These are phyloP conservation scores for Sternotherus odoratus DNA, from an alignment of 2,797 vertebrate species.

Conservation along the genomic window DNA sequence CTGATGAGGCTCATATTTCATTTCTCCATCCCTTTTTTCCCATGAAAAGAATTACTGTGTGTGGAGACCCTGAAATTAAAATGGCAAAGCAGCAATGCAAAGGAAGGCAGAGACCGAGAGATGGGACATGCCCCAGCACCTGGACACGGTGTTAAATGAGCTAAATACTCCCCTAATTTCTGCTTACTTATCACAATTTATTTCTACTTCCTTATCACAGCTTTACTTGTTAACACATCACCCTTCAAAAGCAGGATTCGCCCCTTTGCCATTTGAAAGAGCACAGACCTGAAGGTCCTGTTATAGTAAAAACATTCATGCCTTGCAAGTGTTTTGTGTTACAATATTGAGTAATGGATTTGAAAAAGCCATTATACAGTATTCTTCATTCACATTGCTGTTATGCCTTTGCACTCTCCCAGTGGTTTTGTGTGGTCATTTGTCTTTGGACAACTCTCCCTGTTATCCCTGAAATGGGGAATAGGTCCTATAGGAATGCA, in stretches of 20 bases:
- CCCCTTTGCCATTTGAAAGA: background rate
- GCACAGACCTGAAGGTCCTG: background rate
- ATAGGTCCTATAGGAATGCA: background rate
- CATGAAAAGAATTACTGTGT: background rate
- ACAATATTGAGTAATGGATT: background rate
- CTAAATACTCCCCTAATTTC: background rate
- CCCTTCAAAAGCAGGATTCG: background rate
- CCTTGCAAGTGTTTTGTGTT: background rate
- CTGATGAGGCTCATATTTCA: background rate
- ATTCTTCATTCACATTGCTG: background rate
- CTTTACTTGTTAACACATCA: background rate
- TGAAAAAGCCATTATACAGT: background rate
- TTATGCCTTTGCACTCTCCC: background rate
- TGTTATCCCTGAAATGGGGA: background rate
- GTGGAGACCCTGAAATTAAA: background rate
- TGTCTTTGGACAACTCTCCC: background rate
- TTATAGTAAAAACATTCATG: background rate
- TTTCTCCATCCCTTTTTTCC: slow-evolving; percentile 8
- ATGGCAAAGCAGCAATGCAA: background rate
- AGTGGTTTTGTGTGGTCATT: background rate
- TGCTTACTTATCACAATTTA: background rate
- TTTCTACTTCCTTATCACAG: background rate
- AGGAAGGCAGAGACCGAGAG: background rate
- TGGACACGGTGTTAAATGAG: background rate
- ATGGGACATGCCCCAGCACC: background rate